Evolutionary conservation across 2,113 vertebrate species (phyloP), one percentile per base, ranked within the genome.

Genomic region (Hemiprocne comata): DNA sequence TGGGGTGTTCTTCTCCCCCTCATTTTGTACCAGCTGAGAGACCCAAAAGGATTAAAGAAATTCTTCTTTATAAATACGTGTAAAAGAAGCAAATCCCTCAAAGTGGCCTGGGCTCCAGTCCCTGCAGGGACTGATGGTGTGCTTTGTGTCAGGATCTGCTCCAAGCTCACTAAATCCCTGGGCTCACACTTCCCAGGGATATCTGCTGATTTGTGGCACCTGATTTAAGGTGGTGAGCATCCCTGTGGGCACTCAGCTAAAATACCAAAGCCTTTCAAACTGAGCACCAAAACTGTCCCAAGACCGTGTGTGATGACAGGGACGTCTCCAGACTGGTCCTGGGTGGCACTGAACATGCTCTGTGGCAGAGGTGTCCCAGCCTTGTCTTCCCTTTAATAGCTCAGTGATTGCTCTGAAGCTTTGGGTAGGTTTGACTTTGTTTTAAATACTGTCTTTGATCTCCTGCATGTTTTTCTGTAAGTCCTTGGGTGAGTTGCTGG

Each of bases 221-320:
- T 51, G 34, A 28, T 61, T 42, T 38, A 14, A 24, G 53, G 7
- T 10, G 34, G 5, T 0, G 2, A 76, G 24, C 23, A 19, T 36
- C 55, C 50, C 48, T 5, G 17, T 4, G 73, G 69, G 40, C 38
- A 62, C 73, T 42, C 54, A 15, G 28, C 60, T 44, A 11, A 33
- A 40, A 19, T 4, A 38, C 58, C 55, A 8, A 36, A 80, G 8
- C 0, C 1, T 6, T 36, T 23, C 72, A 54, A 8, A 2, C 46
- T 40, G 69, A 64, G 69, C 33, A 4, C 33, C 88, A 33, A 2
- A 31, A 9, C 0, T 13, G 6, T 31, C 60, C 74, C 21, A 11
- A 28, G 38, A 6, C 8, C 0, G 1, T 14, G 13, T 10, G 17
- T 50, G 38, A 7, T 6, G 23, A 2, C 5, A 3, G 16, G 40